These are phyloP conservation scores for Caenorhabditis becei DNA, from an alignment of 2,888 invertebrate genomes.

Conservation along the genomic window DNA sequence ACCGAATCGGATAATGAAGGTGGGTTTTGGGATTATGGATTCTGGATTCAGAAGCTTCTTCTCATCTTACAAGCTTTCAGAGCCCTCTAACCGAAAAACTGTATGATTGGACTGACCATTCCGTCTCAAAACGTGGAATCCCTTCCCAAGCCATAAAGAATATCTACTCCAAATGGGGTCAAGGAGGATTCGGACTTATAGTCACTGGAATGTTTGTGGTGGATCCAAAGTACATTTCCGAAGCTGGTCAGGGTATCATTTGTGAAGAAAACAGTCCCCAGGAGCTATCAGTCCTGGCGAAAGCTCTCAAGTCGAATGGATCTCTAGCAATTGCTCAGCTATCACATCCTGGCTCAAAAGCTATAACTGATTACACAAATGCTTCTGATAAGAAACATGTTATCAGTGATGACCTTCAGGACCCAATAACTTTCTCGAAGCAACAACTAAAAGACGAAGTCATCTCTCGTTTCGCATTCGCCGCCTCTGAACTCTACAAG, in stretches of 20 bases:
- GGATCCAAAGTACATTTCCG: slow-evolving; percentile 35
- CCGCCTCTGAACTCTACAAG: slow-evolving; percentile 44
- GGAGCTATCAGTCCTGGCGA: slow-evolving; percentile 24
- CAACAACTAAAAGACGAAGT: slow-evolving; percentile 67
- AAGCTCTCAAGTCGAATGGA: slow-evolving; percentile 59
- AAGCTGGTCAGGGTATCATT: slow-evolving; percentile 67
- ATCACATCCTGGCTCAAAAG: slow-evolving; percentile 7
- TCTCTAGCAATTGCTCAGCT: slow-evolving; percentile 65
- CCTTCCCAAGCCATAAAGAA: slow-evolving; percentile 55
- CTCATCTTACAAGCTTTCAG: slow-evolving; percentile 28
- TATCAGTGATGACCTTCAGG: not conserved
- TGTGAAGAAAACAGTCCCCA: slow-evolving; percentile 47
- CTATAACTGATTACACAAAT: not conserved
- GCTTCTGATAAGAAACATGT: not conserved
- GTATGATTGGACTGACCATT: slow-evolving; percentile 38
- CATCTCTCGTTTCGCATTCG: slow-evolving; percentile 48
- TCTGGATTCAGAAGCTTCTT: too few species aligned
- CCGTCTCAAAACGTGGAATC: slow-evolving; percentile 48
- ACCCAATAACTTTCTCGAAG: slow-evolving; percentile 43
- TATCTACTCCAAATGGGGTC: slow-evolving; percentile 68
- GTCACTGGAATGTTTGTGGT: slow-evolving; percentile 65
- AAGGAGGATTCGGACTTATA: slow-evolving; percentile 70
- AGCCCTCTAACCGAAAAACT: slow-evolving; percentile 63
- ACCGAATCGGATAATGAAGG: slow-evolving; percentile 55
- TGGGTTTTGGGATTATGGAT: too few species aligned